These are phyloP conservation scores for Gulo gulo DNA, from an alignment of 2,113 vertebrate genomes.

Conservation along the genomic window DNA sequence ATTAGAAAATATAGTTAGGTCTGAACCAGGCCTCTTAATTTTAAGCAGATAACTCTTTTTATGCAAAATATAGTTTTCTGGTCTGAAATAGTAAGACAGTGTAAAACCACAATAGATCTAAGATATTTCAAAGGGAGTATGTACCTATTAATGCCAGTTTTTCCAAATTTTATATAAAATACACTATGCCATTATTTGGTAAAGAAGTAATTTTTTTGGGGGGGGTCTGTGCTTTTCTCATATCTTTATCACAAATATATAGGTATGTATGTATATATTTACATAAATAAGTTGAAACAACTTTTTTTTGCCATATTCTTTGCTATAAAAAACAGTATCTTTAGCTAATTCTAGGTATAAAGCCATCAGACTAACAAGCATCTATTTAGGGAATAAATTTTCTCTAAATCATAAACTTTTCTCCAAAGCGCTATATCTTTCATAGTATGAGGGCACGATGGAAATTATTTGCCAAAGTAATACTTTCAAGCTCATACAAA, in stretches of 20 bases:
- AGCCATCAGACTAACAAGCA: not conserved
- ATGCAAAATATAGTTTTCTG: not conserved
- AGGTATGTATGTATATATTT: not conserved
- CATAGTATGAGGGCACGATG: not conserved
- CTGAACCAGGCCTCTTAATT: not conserved
- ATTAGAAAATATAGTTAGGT: not conserved
- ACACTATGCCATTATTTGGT: not conserved
- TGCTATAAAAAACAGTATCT: not conserved
- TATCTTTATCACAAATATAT: not conserved
- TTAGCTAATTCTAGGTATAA: conserved; percentile 8
- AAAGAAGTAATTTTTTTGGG: not conserved
- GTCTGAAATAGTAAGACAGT: not conserved
- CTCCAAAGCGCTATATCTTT: not conserved
- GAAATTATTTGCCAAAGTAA: not conserved
- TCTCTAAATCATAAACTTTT: not conserved
- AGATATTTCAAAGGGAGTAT: not conserved
- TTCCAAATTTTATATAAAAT: not conserved
- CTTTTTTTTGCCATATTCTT: not conserved
- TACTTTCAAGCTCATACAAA: not conserved
- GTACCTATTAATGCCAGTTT: not conserved
- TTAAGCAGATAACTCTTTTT: not conserved
- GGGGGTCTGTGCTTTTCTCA: not conserved
- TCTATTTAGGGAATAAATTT: not conserved
- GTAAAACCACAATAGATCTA: not conserved
- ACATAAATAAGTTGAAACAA: not conserved